Percentiles rank a stretch among this genome's conserved stretches.
Evolutionary conservation across 1,140 invertebrate species (phyloP).

Genomic region (Zaprionus tsacasi): DNA sequence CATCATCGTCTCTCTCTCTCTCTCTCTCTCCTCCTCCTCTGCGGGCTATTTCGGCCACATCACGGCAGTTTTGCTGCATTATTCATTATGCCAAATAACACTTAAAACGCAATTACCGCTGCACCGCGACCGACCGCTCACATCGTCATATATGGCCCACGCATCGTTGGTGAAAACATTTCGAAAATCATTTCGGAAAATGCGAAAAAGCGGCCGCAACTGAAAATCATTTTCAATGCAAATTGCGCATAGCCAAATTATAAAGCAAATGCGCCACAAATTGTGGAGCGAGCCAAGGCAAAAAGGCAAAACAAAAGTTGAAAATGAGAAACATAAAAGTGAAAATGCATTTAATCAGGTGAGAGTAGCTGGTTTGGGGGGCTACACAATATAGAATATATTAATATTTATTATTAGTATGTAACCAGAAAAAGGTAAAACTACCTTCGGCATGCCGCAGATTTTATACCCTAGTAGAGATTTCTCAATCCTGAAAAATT

Average conservation of each 20-base stretch:
- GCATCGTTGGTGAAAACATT: constrained; percentile 59
- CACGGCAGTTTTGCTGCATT: constrained; percentile 29
- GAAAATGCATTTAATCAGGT: constrained; percentile 1
- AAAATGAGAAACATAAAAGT: not conserved
- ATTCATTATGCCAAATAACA: constrained; percentile 57
- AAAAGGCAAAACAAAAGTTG: constrained; percentile 1
- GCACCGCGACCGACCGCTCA: not conserved
- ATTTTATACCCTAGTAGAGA: too few species aligned
- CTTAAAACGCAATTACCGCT: constrained; percentile 62
- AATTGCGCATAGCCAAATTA: constrained; percentile 62
- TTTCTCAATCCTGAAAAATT: too few species aligned
- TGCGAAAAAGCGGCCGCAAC: constrained; percentile 25
- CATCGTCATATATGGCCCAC: constrained; percentile 15
- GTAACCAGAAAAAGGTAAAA: not conserved
- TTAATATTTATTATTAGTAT: not conserved
- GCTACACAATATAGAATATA: not conserved
- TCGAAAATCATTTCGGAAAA: constrained; percentile 45
- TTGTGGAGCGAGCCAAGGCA: constrained; percentile 22
- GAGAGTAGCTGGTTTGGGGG: not conserved
- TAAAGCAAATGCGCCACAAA: constrained; percentile 36
- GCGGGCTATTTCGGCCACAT: not conserved
- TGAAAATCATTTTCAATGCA: constrained; percentile 53
- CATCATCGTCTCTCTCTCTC: not conserved
- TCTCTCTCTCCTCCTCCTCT: not conserved
- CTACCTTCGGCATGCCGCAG: too few species aligned